Evolutionary conservation across 2,797 vertebrate genomes (phyloP), one percentile per base, ranked within the genome.

Genomic region (Rhinella marina): DNA sequence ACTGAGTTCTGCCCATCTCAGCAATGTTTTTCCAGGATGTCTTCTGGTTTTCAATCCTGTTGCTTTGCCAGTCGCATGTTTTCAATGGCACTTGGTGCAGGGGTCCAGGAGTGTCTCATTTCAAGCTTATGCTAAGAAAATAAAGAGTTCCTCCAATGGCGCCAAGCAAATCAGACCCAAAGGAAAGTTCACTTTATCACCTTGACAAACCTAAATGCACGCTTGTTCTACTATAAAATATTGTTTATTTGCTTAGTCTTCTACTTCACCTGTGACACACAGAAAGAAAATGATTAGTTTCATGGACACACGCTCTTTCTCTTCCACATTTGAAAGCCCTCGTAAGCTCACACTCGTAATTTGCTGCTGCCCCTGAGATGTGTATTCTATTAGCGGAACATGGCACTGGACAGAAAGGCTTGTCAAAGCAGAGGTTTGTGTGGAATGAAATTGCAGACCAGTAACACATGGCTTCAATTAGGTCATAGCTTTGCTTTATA

Each of bases 71-170:
- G 81, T 88, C 50, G 3, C 68, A 29, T 88, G 81, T 88, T 88
- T 88, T 78, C 81, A 70, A 84, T 88, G 86, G 81, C 86, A 84
- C 32, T 52, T 77, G 80, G 86, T 82, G 73, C 48, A 77, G 86
- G 81, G 81, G 81, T 79, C 73, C 81, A 62, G 23, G 14, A 62
- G 86, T 61, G 32, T 82, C 70, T 82, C 32, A 64, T 82, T 87
- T 82, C 86, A 82, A 54, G 50, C 81, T 59, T 78, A 72, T 68
- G 70, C 81, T 83, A 84, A 70, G 54, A 88, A 88, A 88, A 78
- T 78, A 84, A 82, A 87, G 48, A 17, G 56, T 56, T 57, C 56
- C 81, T n/a, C 54, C 77, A 72, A 72, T 84, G 86, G 81, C 86
- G 81, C 75, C 73, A 68, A 88, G 62, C 32, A 86, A 81, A 82